Conservation (phyloP, 1,140 invertebrate species). For the Rhyacophila brunnea region DNA sequence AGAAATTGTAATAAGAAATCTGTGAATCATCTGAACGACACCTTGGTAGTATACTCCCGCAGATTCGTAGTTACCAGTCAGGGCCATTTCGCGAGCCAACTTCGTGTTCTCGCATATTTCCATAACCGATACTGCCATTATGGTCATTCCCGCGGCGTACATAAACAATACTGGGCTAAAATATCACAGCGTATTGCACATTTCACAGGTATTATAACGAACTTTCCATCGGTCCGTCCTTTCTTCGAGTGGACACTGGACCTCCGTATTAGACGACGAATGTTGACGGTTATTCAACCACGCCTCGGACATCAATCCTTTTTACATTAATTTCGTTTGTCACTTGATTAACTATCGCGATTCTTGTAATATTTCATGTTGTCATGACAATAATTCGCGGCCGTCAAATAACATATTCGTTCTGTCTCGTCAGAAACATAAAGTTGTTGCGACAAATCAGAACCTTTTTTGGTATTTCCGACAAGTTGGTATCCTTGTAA, state of each 20-base stretch:
- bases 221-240: background rate
- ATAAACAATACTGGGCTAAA: conserved; percentile 34
- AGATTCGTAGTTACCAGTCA: conserved; percentile 94
- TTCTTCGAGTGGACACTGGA: conserved; percentile 7
- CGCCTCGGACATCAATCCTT: conserved; percentile 18
- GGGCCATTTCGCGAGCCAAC: conserved; percentile 89
- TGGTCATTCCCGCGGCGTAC: conserved; percentile 60
- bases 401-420: conserved; percentile 17
- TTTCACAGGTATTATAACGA: conserved; percentile 9
- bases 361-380: conserved; percentile 16
- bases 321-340: conserved; percentile 6
- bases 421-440: conserved; percentile 4
- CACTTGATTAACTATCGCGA: conserved; percentile 5
- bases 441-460: conserved; percentile 22
- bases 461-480: conserved; percentile 25
- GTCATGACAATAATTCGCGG: conserved; percentile 21
- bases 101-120: conserved; percentile 92
- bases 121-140: conserved; percentile 80
- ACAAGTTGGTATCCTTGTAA: conserved; percentile 20
- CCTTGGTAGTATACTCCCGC: conserved; percentile 94
- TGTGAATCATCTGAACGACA: conserved; percentile 86
- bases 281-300: conserved; percentile 20
- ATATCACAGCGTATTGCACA: conserved; percentile 23
- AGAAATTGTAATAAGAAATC: conserved; percentile 75
- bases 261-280: conserved; percentile 8